Evolutionary conservation across 2,113 vertebrate species (phyloP), one percentile per base, ranked within the genome.

Genomic region (Rhineura floridana): DNA sequence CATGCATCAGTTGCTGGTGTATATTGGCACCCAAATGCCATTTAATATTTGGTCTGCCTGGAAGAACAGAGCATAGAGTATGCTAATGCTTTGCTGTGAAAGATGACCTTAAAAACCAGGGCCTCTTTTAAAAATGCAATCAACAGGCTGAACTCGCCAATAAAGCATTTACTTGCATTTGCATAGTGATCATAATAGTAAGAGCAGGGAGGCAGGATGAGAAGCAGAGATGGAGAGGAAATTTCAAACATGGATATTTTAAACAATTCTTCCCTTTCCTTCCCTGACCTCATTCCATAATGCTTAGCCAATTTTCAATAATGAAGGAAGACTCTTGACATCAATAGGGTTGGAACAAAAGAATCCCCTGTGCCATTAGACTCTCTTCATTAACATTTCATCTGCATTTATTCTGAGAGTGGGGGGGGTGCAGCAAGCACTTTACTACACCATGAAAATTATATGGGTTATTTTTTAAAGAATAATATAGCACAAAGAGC

Each of bases 161-260:
- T 9, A 81, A 55, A 86, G 44, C 48, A 19, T 91, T 93, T 76
- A 44, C 90, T 72, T 1, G 36, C 85, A 67, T 44, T 42, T 85
- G 62, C 50, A 17, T 2, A 46, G 62, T 50, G 63, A 83, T 86
- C 73, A 52, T 84, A 23, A 70, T 50, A 48, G 70, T 23, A 90
- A 81, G 12, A 2, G 63, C 44, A 73, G 85, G 84, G 62, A 85
- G 91, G 87, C 70, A 50, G 50, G 82, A 67, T 3, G 8, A 5
- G 62, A 79, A 28, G 1, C n/a, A 91, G 87, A 91, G 91, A 89
- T 89, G 92, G 80, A 86, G 88, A 92, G 62, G 0, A 1, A 79
- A 76, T 12, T 91, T 91, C 1, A 87, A 65, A 89, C 78, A 86
- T 30, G 28, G 52, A n/a, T n/a, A n/a, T n/a, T n/a, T n/a, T n/a